Base-by-base conservation (phyloP, 2,888 invertebrate genomes). In the Embidobia sp. region DNA sequence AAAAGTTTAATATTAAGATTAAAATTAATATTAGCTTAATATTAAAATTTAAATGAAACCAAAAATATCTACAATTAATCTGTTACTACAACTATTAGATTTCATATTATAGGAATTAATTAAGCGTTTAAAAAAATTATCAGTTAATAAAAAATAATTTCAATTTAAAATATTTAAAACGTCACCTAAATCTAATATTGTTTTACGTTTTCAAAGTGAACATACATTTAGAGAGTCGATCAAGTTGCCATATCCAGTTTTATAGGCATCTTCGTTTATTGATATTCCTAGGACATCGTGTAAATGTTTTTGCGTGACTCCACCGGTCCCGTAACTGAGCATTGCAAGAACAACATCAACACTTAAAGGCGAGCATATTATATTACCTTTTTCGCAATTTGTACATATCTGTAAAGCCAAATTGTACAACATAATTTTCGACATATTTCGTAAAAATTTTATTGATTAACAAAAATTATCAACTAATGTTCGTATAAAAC, bases 281-380 rank as follows among this genome's bases (percentile, higher is more conserved):
- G 16, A 22, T 37, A 74, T 61, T 42, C 40, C 53, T 10, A 74
- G 53, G n/a, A 19, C 29, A 7, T 61, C 48, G 7, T 67, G 59
- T 40, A 74, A 61, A 26, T 53, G 44, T 74, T 53, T 51, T 35
- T 46, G 74, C 13, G 61, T 66, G 29, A 5, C 61, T 8, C 67
- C 66, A 61, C 26, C n/a, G 1, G 74, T 10, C 6, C 74, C 74
- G 46, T 46, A 66, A 66, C 61, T 59, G 3, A 74, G 53, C 61
- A 74, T 59, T 6, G 57, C 33, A 1, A 74, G 59, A 8, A 37
- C 16, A 35, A 66, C 8, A 37, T 74, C 31, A 15, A 59, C 66
- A 53, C 57, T 57, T n/a, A 74, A 11, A 49, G 73, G 73, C 31
- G 73, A 74, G 31, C 66, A 74, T 42, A 74, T 19, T n/a, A 59